These are phyloP conservation scores for Schrankia costaestrigalis DNA, from an alignment of 2,888 invertebrate genomes.

Conservation along the genomic window DNA sequence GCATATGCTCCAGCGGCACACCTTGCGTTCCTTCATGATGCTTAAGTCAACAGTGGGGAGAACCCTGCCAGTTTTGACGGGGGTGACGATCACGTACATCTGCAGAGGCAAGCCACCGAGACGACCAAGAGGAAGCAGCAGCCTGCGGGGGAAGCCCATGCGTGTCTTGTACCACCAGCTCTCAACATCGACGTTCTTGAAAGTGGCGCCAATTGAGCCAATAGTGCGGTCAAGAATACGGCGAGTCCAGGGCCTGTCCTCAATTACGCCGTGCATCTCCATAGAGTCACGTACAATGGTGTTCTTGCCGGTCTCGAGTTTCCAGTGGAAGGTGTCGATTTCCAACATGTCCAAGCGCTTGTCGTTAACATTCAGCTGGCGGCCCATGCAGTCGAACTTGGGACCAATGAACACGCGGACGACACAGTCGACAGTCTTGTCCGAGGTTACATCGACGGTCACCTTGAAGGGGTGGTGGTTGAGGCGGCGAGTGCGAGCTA, in stretches of 20 bases:
- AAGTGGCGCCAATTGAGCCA: slow-evolving; percentile 63
- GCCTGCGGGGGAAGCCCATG: slow-evolving; percentile 84
- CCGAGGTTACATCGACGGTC: slow-evolving; percentile 78
- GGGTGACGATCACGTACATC: slow-evolving; percentile 82
- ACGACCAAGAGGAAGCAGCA: slow-evolving; percentile 86
- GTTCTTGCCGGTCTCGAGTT: slow-evolving; percentile 84
- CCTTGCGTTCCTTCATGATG: slow-evolving; percentile 72
- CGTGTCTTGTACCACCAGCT: slow-evolving; percentile 78
- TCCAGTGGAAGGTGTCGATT: slow-evolving; percentile 79
- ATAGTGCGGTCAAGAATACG: slow-evolving; percentile 42
- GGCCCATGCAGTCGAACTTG: slow-evolving; percentile 84
- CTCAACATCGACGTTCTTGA: slow-evolving; percentile 75
- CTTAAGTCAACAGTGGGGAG: slow-evolving; percentile 67
- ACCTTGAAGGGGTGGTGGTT: slow-evolving; percentile 84
- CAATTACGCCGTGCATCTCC: slow-evolving; percentile 82
- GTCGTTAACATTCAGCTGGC: slow-evolving; percentile 73
- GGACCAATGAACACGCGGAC: slow-evolving; percentile 86
- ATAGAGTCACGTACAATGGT: slow-evolving; percentile 84
- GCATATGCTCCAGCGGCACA: slow-evolving; percentile 76
- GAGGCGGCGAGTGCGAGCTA: slow-evolving; percentile 82
- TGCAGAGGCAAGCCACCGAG: slow-evolving; percentile 82
- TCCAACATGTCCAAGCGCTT: slow-evolving; percentile 69
- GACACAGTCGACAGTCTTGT: slow-evolving; percentile 80
- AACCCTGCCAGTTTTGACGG: slow-evolving; percentile 71
- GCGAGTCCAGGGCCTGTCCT: slow-evolving; percentile 79